These are phyloP conservation scores for Halisarca cf. caerulea DNA, from an alignment of 37 sponge, comb jelly and placozoan species.

Conservation along the genomic window DNA sequence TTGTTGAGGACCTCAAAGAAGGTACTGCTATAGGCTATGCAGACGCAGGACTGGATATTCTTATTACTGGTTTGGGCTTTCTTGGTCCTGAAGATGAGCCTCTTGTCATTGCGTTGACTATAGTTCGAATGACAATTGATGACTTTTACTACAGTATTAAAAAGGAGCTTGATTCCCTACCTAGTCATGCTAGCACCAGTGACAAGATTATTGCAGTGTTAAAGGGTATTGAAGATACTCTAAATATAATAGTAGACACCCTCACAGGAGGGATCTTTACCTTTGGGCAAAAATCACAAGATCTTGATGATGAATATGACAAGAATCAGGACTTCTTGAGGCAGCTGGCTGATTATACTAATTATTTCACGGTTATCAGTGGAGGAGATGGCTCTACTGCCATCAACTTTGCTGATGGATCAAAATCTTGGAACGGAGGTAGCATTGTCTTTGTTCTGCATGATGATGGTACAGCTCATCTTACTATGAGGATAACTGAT, in stretches of 20 bases:
- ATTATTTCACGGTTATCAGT: slow-evolving; percentile 4
- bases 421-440: slow-evolving; percentile 30
- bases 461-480: neutral
- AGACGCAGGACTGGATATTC: too few relatives aligned
- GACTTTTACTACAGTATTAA: too few relatives aligned
- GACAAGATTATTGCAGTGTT: too few relatives aligned
- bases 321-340: slow-evolving; percentile 13
- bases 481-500: too few relatives aligned
- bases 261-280: neutral
- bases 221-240: slow-evolving; percentile 17
- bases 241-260: too few relatives aligned
- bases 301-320: slow-evolving; percentile 11
- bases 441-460: slow-evolving; percentile 15
- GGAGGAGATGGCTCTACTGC: slow-evolving; percentile 10
- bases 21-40: slow-evolving; percentile 1
- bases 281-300: neutral
- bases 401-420: slow-evolving; percentile 32
- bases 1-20: too few relatives aligned
- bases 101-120: too few relatives aligned
- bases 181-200: too few relatives aligned
- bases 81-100: too few relatives aligned
- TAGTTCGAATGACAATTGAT: too few relatives aligned
- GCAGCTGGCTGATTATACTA: slow-evolving; percentile 7
- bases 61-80: too few relatives aligned
- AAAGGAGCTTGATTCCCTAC: too few relatives aligned